Base-by-base conservation (phyloP, 2,888 invertebrate species). In the Pachymerium ferrugineum region DNA sequence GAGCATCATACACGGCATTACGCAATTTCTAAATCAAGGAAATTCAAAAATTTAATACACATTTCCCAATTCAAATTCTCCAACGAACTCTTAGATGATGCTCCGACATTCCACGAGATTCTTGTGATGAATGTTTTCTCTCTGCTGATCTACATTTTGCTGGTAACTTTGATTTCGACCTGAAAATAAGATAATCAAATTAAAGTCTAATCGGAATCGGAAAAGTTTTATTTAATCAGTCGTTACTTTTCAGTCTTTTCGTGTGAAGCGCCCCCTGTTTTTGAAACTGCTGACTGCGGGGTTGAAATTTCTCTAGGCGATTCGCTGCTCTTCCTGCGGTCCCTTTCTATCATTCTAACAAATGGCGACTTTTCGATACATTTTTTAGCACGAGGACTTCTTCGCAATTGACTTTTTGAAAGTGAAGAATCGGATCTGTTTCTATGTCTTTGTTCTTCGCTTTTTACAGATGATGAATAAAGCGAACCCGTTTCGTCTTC, bases 1-100 rank as follows among this genome's bases (percentile, higher is more conserved):
- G 74, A 19, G 77, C 77, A 62, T 67, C 69, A 35, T 75, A 75
- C 25, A 77, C 76, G 29, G 77, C 77, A 28, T 47, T 67, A 10
- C 77, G 71, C 16, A 77, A 67, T 74, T 77, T 77, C 74, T 77
- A 33, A 12, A 72, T 30, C 19, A 6, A 22, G 19, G 6, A 16
- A 1, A 54, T n/a, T 8, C 8, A 54, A 19, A 54, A 19, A 54
- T 54, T 19, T n/a, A n/a, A 19, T 5, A 22, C 19, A 19, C 22
- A 22, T 22, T n/a, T 22, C 0, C 4, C 19, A 54, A 19, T 54
- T 42, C 22, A 1, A 19, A 54, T 19, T 54, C 22, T 14, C 5
- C 16, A n/a, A 54, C 47, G 0, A 54, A n/a, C n/a, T n/a, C n/a
- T 54, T 54, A 19, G 19, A 10, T 54, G 47, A 19, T 54, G 47